Evolutionary conservation across 2,797 vertebrate genomes (phyloP), one percentile per base, ranked within the genome.

Genomic region (Hemibagrus guttatus): DNA sequence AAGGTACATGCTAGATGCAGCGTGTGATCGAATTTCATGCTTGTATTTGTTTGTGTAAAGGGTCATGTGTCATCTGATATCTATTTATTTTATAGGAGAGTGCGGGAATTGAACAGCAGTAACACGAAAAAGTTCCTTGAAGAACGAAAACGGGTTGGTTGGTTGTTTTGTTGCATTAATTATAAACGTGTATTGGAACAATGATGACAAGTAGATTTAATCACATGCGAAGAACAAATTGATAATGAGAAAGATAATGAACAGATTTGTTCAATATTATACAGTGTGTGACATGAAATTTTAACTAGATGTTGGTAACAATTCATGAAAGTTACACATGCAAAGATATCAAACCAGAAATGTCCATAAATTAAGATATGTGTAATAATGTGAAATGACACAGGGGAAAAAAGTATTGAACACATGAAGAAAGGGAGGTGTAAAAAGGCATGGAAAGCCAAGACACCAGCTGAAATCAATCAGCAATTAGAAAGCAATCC

Each of bases 61-160:
- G 31, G 52, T 11, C 16, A 49, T 1, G 19, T 61, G 31, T 17
- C 8, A 42, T 13, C 63, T 82, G 0, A 52, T 74, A 61, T 9
- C 74, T 54, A 1, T 81, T 90, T 90, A 61, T 75, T 0, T 92
- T 94, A 88, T 86, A 99, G 98, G 96, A 95, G 98, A 94, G 98
- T 99, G 91, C 93, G 98, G 86, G 98, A 99, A 91, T 92, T 99
- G 92, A 99, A 99, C 95, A 98, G 98, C 96, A 99, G 97, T 95
- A 99, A 99, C 95, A 99, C 98, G 35, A 99, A 99, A 93, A 99
- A 99, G 93, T 99, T 99, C 93, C 94, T 99, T 90, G 98, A 99
- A 92, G 98, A 99, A 92, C 96, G 98, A 92, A 99, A 99, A 93
- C 93, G 98, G 96, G 98, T 99, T 92, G 72, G 95, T 96, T 91